Evolutionary conservation across 2,888 invertebrate species (phyloP).

Genomic region (Eubasilissa splendida): DNA sequence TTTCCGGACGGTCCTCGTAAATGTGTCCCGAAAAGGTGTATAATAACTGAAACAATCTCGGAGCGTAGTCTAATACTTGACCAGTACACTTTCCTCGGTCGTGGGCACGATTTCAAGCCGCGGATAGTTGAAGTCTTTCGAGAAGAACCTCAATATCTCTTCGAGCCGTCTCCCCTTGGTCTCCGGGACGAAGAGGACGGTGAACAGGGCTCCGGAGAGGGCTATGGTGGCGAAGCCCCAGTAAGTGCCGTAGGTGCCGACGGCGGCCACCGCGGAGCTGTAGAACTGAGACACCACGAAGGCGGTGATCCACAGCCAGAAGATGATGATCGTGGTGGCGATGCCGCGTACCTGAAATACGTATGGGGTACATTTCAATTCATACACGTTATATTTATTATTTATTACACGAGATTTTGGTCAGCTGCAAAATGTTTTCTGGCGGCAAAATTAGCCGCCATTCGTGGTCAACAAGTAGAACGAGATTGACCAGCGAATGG

Average conservation of each 20-base stretch:
- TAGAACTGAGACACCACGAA: constrained; percentile 59
- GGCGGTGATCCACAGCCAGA: constrained; percentile 65
- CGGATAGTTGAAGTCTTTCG: constrained; percentile 17
- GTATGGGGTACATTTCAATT: too few relatives aligned
- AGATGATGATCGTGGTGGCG: constrained; percentile 64
- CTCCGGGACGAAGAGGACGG: constrained; percentile 66
- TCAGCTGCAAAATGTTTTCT: too few relatives aligned
- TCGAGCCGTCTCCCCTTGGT: constrained; percentile 66
- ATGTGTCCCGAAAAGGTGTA: too few relatives aligned
- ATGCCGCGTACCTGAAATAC: constrained; percentile 65
- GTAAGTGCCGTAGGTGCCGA: constrained; percentile 65
- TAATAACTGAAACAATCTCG: too few relatives aligned
- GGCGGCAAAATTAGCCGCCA: too few relatives aligned
- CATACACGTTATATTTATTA: too few relatives aligned
- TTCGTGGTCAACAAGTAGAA: too few relatives aligned
- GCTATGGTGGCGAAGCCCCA: constrained; percentile 64
- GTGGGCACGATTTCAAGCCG: neutral
- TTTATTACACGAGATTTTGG: too few relatives aligned
- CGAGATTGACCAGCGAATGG: too few relatives aligned
- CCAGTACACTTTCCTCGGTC: neutral
- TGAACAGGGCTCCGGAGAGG: constrained; percentile 62
- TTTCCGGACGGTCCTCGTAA: too few relatives aligned
- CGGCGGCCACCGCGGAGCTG: constrained; percentile 54
- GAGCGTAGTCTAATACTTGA: neutral
- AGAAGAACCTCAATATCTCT: constrained; percentile 61